Base-by-base conservation (phyloP, 2,113 vertebrate genomes). In the Phoenicopterus ruber region DNA sequence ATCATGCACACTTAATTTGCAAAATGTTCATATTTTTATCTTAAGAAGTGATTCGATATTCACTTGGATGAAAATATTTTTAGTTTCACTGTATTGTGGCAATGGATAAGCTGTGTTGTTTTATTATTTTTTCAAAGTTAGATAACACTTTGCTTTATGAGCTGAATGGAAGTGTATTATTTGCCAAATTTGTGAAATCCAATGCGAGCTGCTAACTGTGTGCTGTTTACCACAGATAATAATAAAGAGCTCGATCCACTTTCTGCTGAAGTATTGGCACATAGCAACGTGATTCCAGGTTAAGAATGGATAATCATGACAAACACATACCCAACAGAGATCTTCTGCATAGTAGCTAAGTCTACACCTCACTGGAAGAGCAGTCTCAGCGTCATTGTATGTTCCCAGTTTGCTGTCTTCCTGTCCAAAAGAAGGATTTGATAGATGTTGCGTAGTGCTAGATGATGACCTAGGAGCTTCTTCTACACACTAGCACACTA, bases 181-280 rank as follows among this genome's bases (percentile, higher is more conserved):
- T 94, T 90, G 31, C 31, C 72, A 92, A 29, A 94, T 70, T 50
- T 84, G 38, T 82, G 50, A 67, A 86, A 81, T 49, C 62, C 21
- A 72, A 19, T 32, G 34, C 1, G 19, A 34, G 13, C 11, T 70
- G 44, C 46, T 90, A 62, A 65, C 77, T 63, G 8, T 49, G 40
- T 88, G 21, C 34, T 82, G 40, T 72, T 88, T 86, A 63, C 28
- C 5, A 84, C 46, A 72, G 31, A 57, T 21, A 54, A 57, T 21
- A 54, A 52, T 26, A 73, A 46, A 95, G 38, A 63, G 2, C 6
- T 76, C 47, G 62, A 13, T 49, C 16, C 20, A 42, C 40, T 52
- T 90, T 92, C 52, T 70, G 12, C 25, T 74, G 66, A 86, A 91
- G 24, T 58, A 24, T 17, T 83, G 24, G 21, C 58, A 77, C 44